Evolutionary conservation across 2,888 invertebrate species (phyloP).

Genomic region (Brenthis daphne): DNA sequence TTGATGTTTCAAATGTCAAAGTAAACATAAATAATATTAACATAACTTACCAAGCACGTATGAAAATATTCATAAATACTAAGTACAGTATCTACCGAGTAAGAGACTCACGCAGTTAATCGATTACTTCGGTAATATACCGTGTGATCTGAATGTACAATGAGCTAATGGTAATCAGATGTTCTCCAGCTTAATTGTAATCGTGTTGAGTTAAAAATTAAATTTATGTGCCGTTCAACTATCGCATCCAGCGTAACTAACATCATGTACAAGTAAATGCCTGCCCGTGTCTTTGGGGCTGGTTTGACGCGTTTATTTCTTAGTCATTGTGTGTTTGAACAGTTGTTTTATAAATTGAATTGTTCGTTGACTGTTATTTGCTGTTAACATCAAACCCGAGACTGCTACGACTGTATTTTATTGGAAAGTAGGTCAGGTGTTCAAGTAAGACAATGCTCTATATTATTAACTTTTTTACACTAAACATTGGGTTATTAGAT

Average conservation of each 20-base stretch:
- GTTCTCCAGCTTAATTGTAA: constrained; percentile 14
- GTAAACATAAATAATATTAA: constrained; percentile 11
- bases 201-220: constrained; percentile 17
- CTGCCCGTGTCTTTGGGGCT: neutral
- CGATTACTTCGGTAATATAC: constrained; percentile 26
- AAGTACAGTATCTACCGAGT: constrained; percentile 14
- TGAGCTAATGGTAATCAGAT: constrained; percentile 20
- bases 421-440: too few relatives aligned
- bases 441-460: too few relatives aligned
- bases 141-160: constrained; percentile 30
- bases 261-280: neutral
- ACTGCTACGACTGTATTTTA: too few relatives aligned
- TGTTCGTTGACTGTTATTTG: neutral
- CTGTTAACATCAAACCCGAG: too few relatives aligned
- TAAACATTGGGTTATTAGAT: too few relatives aligned
- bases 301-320: neutral
- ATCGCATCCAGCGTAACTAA: constrained; percentile 1
- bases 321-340: constrained; percentile 2
- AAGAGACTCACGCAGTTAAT: constrained; percentile 25
- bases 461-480: too few relatives aligned
- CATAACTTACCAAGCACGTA: constrained; percentile 10
- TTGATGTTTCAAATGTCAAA: neutral
- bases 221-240: constrained; percentile 11
- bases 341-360: neutral
- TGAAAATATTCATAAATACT: constrained; percentile 20